Base-by-base conservation (phyloP, 2,888 invertebrate species). In the Apamea crenata region DNA sequence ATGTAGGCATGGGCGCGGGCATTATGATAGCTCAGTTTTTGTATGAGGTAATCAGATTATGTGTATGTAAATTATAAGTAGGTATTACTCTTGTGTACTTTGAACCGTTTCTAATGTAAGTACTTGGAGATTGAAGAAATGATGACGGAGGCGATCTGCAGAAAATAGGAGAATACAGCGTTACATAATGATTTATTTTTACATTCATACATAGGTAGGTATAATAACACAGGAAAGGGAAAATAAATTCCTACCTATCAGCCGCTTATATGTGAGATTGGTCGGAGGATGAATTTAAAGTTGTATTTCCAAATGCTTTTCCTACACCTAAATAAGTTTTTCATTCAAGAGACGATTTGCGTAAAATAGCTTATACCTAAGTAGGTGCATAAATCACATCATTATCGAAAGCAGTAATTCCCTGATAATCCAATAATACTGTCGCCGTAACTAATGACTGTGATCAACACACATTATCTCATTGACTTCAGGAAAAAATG, bases 21-120 rank as follows among this genome's bases (percentile, higher is more conserved):
- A 44, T 78, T 77, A 44, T 74, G 86, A 68, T 80, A 68, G 73
- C 47, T 66, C 32, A 36, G 78, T 76, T 79, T 70, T 70, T 79
- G n/a, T 76, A 56, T 50, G 74, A 74, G 47, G 72, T 84, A 78
- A 84, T 78, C 74, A 75, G 72, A 85, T 82, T 73, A 85, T 73
- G 72, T 71, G 40, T 74, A 67, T 84, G 66, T 83, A 68, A 44
- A 77, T 67, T 78, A 0, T 71, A 61, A 40, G 82, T 80, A 44
- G 16, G 32, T 63, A 36, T 53, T 67, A 66, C 32, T 81, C 12
- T n/a, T 59, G 56, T 85, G 83, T 82, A 73, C 77, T 67, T 61
- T 75, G 72, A 78, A 50, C 67, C 16, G 36, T 25, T 36, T 63
- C 32, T 71, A 63, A 77, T 40, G 67, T n/a, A n/a, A n/a, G n/a